Conservation (phyloP, 2,797 vertebrate species). For the Mus spretus region DNA sequence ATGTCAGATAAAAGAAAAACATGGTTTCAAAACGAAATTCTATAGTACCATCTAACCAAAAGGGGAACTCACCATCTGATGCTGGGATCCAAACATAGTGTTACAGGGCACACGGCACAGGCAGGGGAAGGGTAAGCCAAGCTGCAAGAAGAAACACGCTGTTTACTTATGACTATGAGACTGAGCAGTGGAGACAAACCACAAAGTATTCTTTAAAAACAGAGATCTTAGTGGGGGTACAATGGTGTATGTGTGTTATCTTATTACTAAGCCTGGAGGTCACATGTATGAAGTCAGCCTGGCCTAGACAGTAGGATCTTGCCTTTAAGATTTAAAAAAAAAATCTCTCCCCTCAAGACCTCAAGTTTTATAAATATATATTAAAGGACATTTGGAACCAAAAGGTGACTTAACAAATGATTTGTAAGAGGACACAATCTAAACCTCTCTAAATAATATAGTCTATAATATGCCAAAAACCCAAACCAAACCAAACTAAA, state of each 20-base stretch:
- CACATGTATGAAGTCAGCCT: not conserved
- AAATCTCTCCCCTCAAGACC: not conserved
- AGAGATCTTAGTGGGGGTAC: not conserved
- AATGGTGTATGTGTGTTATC: not conserved
- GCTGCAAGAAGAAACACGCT: slow-evolving; percentile 87
- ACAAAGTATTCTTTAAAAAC: slow-evolving; percentile 16
- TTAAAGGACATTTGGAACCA: slow-evolving; percentile 51
- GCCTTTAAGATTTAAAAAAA: not conserved
- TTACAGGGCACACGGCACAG: slow-evolving; percentile 97
- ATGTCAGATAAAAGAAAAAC: not conserved
- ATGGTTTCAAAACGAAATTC: slow-evolving; percentile 65
- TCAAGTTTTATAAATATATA: slow-evolving; percentile 34
- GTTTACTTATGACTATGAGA: not conserved
- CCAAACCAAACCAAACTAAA: not conserved
- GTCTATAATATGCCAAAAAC: slow-evolving; percentile 14
- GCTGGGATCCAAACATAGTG: slow-evolving; percentile 98
- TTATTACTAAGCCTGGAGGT: not conserved
- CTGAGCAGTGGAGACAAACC: slow-evolving; percentile 3
- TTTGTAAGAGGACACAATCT: slow-evolving; percentile 31
- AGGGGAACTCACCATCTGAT: slow-evolving; percentile 95
- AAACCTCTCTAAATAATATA: slow-evolving; percentile 27
- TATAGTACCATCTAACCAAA: slow-evolving; percentile 17
- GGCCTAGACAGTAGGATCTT: not conserved
- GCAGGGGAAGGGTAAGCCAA: slow-evolving; percentile 96
- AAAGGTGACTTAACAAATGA: not conserved